These are phyloP conservation scores for Eciton burchellii DNA, from an alignment of 1,140 invertebrate genomes.

Conservation along the genomic window DNA sequence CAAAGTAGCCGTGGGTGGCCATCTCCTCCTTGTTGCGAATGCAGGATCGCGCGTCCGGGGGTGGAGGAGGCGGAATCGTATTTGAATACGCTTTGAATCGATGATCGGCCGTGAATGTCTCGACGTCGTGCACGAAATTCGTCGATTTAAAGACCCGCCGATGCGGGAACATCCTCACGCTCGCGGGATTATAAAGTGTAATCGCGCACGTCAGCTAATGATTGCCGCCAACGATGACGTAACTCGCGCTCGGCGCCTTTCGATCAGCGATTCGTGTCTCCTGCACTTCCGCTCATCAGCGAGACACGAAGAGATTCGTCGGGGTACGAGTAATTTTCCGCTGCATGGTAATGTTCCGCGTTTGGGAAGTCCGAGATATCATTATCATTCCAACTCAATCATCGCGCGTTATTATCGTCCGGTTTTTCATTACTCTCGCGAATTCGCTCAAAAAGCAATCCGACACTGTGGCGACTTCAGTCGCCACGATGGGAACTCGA, in stretches of 20 bases:
- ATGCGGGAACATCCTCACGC: neutral
- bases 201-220: conserved; percentile 45
- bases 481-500: too few relatives aligned
- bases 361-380: too few relatives aligned
- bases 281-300: neutral
- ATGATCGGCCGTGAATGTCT: conserved; percentile 42
- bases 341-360: too few relatives aligned
- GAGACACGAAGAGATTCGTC: neutral
- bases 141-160: conserved; percentile 64
- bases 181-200: conserved; percentile 54
- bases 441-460: too few relatives aligned
- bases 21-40: conserved; percentile 61
- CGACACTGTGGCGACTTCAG: too few relatives aligned
- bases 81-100: conserved; percentile 73
- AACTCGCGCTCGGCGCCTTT: neutral
- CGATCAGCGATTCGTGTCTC: neutral
- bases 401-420: too few relatives aligned
- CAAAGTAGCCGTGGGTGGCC: conserved; percentile 70
- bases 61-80: conserved; percentile 68
- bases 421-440: too few relatives aligned
- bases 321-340: neutral
- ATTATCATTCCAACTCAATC: too few relatives aligned
- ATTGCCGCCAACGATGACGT: conserved; percentile 13
- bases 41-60: conserved; percentile 29
- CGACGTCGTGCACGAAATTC: conserved; percentile 42